Percentiles rank a stretch among this genome's conserved stretches.
phyloP scores from a whole-genome alignment of 2,113 vertebrate species.

The Lucifuga dentata region DNA sequence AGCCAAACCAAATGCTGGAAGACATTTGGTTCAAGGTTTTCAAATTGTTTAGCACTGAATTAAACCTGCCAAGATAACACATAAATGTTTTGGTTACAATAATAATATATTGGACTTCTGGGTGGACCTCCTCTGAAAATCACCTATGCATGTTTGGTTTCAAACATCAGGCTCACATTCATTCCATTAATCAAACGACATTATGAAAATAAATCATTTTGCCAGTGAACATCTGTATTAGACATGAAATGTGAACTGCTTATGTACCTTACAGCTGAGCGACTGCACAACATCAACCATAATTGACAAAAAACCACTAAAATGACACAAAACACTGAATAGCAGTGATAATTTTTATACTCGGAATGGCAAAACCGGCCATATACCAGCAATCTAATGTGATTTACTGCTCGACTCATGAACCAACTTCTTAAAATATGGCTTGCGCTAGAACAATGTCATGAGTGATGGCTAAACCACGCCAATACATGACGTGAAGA shows the following conservation, averaged over 20 bases:
- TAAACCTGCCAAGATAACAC: constrained; percentile 16
- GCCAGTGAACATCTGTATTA: constrained; percentile 39
- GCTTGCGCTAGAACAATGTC: constrained; percentile 40
- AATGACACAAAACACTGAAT: constrained; percentile 21
- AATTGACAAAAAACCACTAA: constrained; percentile 39
- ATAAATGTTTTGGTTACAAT: constrained; percentile 34
- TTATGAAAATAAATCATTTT: constrained; percentile 36
- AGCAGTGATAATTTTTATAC: constrained; percentile 27
- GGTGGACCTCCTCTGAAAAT: constrained; percentile 9
- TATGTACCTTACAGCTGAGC: constrained; percentile 31
- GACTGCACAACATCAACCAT: constrained; percentile 48
- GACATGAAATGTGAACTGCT: constrained; percentile 24
- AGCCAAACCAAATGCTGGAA: constrained; percentile 16
- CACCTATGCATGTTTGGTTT: constrained; percentile 42
- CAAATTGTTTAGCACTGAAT: not conserved
- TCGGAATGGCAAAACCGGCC: constrained; percentile 49
- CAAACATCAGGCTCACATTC: constrained; percentile 36
- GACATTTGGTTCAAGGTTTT: constrained; percentile 25
- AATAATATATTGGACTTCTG: too few species aligned
- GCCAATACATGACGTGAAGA: constrained; percentile 45
- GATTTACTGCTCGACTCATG: constrained; percentile 46
- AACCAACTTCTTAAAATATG: constrained; percentile 37
- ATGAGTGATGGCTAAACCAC: constrained; percentile 42
- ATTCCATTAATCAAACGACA: constrained; percentile 41
- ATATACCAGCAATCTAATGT: constrained; percentile 35